A percentile compares a stretch with the other conserved stretches of the same genome.
phyloP scores from a whole-genome alignment of 2,797 vertebrate species.

The Epinephelus malabaricus region DNA sequence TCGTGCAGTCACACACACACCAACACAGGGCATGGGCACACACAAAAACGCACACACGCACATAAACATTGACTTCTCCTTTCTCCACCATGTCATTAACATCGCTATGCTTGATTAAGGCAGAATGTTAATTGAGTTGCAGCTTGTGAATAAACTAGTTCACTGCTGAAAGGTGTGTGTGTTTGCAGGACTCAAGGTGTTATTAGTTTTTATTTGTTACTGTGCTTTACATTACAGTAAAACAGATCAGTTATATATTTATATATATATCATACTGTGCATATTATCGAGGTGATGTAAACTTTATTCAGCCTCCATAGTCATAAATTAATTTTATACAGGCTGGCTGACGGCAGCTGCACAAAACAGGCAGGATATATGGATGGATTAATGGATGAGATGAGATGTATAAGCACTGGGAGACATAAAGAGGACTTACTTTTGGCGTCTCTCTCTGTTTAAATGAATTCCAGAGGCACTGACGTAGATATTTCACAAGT shows the following conservation, averaged over 20 bases:
- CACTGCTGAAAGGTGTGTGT: constrained; percentile 47
- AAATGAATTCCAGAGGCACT: background rate
- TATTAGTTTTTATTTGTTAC: constrained; percentile 25
- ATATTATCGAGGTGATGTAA: background rate
- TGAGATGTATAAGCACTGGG: background rate
- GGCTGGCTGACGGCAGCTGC: background rate
- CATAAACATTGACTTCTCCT: constrained; percentile 57
- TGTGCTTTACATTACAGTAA: background rate
- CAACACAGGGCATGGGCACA: constrained; percentile 20
- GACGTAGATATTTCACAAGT: constrained; percentile 5
- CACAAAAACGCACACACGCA: constrained; percentile 25
- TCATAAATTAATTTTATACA: background rate
- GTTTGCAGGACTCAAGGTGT: constrained; percentile 28
- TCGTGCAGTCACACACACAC: constrained; percentile 43
- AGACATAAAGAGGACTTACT: background rate
- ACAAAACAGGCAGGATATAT: background rate
- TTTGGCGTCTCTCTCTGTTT: background rate
- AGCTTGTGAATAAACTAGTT: constrained; percentile 63
- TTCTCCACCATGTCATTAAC: constrained; percentile 60
- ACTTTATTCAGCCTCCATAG: background rate
- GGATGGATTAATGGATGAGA: background rate
- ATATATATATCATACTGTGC: background rate
- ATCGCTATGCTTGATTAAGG: constrained; percentile 71
- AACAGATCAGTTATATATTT: background rate
- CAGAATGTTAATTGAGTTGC: constrained; percentile 72